Evolutionary conservation across 2,888 invertebrate species (phyloP).

Genomic region (Zygothrica quintamaculata): DNA sequence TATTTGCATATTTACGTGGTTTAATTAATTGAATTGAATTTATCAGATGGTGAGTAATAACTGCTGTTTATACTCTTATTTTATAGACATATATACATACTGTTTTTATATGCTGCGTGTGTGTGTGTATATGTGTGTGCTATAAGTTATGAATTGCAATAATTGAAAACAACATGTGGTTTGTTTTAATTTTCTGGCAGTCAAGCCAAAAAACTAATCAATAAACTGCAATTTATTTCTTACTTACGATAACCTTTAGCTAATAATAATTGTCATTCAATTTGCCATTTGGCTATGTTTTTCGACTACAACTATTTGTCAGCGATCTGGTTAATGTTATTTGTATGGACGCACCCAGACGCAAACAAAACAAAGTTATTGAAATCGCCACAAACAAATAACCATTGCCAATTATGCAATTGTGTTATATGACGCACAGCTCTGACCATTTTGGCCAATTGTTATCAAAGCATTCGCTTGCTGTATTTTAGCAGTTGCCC

Average conservation of each 20-base stretch:
- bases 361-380: not conserved
- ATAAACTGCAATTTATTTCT: too few relatives aligned
- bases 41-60: conserved; percentile 27
- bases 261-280: too few relatives aligned
- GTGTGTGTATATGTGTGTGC: too few relatives aligned
- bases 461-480: conserved; percentile 10
- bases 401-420: conserved; percentile 18
- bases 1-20: conserved; percentile 37
- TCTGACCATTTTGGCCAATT: conserved; percentile 13
- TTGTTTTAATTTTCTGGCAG: too few relatives aligned
- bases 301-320: not conserved
- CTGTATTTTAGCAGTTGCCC: conserved; percentile 23
- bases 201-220: too few relatives aligned
- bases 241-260: too few relatives aligned
- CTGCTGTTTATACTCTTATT: not conserved
- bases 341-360: not conserved
- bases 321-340: not conserved
- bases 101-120: conserved; percentile 5
- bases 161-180: too few relatives aligned
- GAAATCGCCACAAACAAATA: not conserved
- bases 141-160: too few relatives aligned
- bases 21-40: conserved; percentile 53
- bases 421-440: conserved; percentile 5
- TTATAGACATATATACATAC: conserved; percentile 16
- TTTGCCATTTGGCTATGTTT: not conserved